phyloP scores from a whole-genome alignment of 2,113 vertebrate genomes.

The Panurus biarmicus region DNA sequence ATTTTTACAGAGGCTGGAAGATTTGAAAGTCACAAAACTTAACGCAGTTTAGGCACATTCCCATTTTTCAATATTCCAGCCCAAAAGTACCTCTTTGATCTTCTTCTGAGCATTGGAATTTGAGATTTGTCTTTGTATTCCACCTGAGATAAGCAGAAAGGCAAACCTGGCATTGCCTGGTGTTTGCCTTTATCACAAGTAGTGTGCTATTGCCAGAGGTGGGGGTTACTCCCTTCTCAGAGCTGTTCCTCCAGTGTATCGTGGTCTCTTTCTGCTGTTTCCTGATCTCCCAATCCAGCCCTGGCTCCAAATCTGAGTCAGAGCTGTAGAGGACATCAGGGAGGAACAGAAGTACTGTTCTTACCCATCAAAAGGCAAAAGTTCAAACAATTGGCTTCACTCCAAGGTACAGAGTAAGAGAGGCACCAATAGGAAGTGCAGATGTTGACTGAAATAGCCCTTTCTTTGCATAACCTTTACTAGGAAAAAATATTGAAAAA shows the following conservation, averaged over 20 bases:
- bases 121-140: not conserved
- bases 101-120: not conserved
- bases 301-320: not conserved
- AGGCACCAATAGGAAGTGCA: not conserved
- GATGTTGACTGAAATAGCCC: not conserved
- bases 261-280: not conserved
- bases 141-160: constrained; percentile 12
- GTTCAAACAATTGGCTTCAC: constrained; percentile 18
- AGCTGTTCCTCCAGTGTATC: not conserved
- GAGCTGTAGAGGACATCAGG: constrained; percentile 1
- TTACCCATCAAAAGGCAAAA: constrained; percentile 32
- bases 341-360: constrained; percentile 25
- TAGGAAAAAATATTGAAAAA: not conserved
- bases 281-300: not conserved
- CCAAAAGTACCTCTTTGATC: constrained; percentile 21
- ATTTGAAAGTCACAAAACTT: not conserved
- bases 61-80: not conserved
- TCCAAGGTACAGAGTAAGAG: not conserved
- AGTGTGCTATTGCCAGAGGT: not conserved
- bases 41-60: not conserved
- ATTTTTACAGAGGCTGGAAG: not conserved
- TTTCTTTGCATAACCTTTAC: not conserved
- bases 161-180: not conserved
- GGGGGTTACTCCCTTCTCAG: not conserved
- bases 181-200: not conserved